Evolutionary conservation across 2,113 vertebrate species (phyloP).

Genomic region (Datnioides undecimradiatus): DNA sequence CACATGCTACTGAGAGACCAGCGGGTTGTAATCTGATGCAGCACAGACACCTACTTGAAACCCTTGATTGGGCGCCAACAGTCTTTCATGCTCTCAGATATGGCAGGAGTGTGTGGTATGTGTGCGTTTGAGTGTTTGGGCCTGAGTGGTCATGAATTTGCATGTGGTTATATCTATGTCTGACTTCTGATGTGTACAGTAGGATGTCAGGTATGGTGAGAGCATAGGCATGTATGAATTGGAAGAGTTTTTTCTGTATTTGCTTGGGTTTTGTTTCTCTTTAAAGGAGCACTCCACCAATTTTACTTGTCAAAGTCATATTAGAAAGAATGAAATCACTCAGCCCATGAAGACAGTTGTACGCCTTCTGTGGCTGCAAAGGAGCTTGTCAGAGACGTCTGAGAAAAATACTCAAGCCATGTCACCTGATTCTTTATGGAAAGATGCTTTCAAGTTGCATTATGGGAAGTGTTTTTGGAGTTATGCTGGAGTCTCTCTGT

Average conservation of each 20-base stretch:
- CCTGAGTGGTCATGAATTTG: not conserved
- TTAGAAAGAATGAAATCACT: too few species aligned
- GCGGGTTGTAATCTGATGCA: slow-evolving; percentile 3
- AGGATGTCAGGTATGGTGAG: not conserved
- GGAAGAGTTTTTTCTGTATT: not conserved
- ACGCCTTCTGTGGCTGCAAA: too few species aligned
- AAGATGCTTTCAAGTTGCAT: too few species aligned
- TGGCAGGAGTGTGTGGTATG: slow-evolving; percentile 20
- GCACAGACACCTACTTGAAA: slow-evolving; percentile 47
- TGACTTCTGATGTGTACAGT: not conserved
- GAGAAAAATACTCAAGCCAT: too few species aligned
- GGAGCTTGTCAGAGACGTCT: too few species aligned
- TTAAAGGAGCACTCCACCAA: too few species aligned
- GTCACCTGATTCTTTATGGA: too few species aligned
- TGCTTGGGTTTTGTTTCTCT: too few species aligned
- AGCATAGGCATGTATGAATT: not conserved
- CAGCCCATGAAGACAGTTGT: too few species aligned
- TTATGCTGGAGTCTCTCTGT: too few species aligned
- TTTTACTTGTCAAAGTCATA: too few species aligned
- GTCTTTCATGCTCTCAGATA: slow-evolving; percentile 28
- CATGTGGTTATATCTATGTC: not conserved
- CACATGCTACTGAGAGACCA: slow-evolving; percentile 10
- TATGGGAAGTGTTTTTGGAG: too few species aligned
- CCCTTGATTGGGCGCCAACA: slow-evolving; percentile 24
- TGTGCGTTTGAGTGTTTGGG: slow-evolving; percentile 19